phyloP scores from a whole-genome alignment of 2,113 vertebrate species.

The Macquaria australasica region DNA sequence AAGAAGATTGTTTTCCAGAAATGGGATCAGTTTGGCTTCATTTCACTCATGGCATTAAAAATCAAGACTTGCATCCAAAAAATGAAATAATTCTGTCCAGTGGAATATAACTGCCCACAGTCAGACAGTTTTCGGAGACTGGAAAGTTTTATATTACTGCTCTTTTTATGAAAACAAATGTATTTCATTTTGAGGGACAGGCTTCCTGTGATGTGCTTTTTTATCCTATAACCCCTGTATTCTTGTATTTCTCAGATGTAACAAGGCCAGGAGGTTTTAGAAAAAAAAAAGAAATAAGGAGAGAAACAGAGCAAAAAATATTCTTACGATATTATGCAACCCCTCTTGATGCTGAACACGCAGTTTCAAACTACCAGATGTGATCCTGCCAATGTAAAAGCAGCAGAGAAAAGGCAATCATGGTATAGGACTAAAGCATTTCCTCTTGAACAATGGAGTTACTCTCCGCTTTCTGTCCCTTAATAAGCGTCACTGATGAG shows the following conservation, averaged over 20 bases:
- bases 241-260: constrained; percentile 33
- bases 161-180: constrained; percentile 68
- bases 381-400: constrained; percentile 14
- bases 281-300: constrained; percentile 4
- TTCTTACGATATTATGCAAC: constrained; percentile 26
- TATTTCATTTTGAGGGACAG: constrained; percentile 64
- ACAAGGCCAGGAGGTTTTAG: constrained; percentile 31
- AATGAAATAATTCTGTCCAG: constrained; percentile 47
- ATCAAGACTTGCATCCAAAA: constrained; percentile 55
- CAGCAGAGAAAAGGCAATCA: neutral
- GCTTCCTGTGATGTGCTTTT: constrained; percentile 54
- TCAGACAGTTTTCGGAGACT: constrained; percentile 71
- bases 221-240: constrained; percentile 41
- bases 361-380: constrained; percentile 25
- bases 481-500: constrained; percentile 59
- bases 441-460: constrained; percentile 9
- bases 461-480: neutral
- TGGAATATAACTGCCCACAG: constrained; percentile 60
- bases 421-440: neutral
- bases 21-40: constrained; percentile 56
- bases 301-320: constrained; percentile 10
- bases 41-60: constrained; percentile 51
- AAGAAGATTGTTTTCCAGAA: constrained; percentile 64
- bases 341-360: constrained; percentile 15
- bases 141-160: constrained; percentile 68